phyloP scores from a whole-genome alignment of 2,113 vertebrate genomes.

The Oncorhynchus nerka region DNA sequence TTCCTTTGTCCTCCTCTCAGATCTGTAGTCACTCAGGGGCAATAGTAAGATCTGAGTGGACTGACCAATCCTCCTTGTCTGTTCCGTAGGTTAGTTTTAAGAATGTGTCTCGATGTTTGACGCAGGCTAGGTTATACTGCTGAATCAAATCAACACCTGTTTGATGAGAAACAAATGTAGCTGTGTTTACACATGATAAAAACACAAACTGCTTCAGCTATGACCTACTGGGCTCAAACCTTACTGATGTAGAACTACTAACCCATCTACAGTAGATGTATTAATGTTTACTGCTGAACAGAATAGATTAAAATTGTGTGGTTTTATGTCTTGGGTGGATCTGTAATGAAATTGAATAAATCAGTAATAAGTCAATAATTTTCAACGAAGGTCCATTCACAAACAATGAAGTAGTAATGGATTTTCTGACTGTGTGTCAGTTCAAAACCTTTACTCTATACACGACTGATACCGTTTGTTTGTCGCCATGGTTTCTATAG shows the following conservation, averaged over 20 bases:
- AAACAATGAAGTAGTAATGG: background rate
- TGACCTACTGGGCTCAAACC: background rate
- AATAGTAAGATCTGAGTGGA: constrained; percentile 1
- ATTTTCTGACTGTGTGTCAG: background rate
- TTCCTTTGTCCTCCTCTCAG: background rate
- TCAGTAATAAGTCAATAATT: background rate
- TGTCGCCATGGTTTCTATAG: constrained; percentile 64
- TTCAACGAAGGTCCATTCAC: constrained; percentile 4
- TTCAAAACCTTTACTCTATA: background rate
- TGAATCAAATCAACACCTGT: background rate
- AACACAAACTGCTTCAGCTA: constrained; percentile 1
- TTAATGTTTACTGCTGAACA: constrained; percentile 7
- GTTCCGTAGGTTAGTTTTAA: background rate
- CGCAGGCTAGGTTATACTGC: background rate
- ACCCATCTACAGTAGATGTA: background rate
- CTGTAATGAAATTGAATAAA: constrained; percentile 1
- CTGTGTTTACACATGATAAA: background rate
- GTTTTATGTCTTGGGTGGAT: constrained; percentile 10
- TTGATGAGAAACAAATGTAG: constrained; percentile 2
- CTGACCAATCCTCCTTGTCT: background rate
- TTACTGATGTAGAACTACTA: constrained; percentile 6
- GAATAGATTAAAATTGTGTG: constrained; percentile 19
- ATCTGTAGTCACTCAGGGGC: background rate
- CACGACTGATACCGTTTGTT: background rate
- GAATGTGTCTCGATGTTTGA: background rate